A percentile compares a stretch with the other conserved stretches of the same genome.
Conservation (phyloP, 2,113 vertebrate species). For the Thalassarche chlororhynchos region DNA sequence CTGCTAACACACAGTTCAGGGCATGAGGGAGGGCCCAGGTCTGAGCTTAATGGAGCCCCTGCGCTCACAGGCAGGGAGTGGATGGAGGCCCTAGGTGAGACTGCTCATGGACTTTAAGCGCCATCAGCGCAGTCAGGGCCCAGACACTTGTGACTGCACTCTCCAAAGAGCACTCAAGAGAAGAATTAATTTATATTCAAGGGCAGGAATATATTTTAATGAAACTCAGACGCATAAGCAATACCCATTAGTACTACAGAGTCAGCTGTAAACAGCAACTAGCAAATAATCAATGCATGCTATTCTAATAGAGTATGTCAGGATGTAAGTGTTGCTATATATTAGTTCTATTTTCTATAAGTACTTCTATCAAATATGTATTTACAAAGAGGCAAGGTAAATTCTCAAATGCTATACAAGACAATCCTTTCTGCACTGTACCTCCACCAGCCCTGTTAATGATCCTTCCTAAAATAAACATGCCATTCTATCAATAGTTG, state of each 20-base stretch:
- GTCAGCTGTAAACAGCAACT: slow-evolving; percentile 5
- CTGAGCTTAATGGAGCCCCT: background rate
- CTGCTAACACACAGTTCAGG: background rate
- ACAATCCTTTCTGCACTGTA: background rate
- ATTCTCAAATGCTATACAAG: background rate
- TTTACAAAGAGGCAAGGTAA: background rate
- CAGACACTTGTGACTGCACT: background rate
- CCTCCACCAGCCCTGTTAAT: background rate
- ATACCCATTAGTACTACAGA: slow-evolving; percentile 46
- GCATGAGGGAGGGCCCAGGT: background rate
- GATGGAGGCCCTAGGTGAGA: background rate
- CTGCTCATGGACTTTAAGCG: background rate
- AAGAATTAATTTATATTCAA: slow-evolving; percentile 45
- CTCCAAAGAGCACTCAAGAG: background rate
- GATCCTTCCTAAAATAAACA: background rate
- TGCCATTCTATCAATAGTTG: background rate
- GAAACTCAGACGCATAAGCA: slow-evolving; percentile 11
- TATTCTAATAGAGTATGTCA: background rate
- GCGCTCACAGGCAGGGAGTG: background rate
- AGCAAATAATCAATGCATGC: slow-evolving; percentile 15
- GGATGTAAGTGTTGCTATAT: background rate
- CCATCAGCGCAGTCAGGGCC: background rate
- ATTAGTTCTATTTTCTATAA: background rate
- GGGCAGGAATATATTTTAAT: slow-evolving; percentile 20
- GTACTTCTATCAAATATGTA: background rate